phyloP scores from a whole-genome alignment of 2,797 vertebrate genomes.

The Darevskia mixta region DNA sequence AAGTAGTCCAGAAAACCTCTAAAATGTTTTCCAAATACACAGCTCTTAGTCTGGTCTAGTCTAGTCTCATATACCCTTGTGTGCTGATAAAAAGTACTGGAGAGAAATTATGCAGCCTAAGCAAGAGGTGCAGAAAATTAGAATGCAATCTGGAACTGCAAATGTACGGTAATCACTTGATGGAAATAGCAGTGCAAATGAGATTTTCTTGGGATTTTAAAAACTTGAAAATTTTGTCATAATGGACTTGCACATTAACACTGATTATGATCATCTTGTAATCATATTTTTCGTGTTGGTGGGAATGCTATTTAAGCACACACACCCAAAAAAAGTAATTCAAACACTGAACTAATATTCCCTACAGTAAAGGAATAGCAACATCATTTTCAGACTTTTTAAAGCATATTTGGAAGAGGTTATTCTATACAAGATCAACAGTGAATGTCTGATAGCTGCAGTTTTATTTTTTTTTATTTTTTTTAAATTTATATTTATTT shows the following conservation, averaged over 20 bases:
- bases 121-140: background rate
- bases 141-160: conserved; percentile 11
- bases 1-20: no score
- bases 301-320: conserved; percentile 4
- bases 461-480: no score
- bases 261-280: conserved; percentile 29
- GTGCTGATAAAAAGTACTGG: background rate
- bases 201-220: background rate
- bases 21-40: background rate
- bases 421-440: no score
- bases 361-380: background rate
- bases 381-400: conserved; percentile 5
- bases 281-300: conserved; percentile 24
- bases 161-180: conserved; percentile 6
- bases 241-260: conserved; percentile 17
- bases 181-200: conserved; percentile 2
- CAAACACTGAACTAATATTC: background rate
- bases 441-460: no score
- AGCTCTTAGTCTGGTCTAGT: background rate
- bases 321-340: background rate
- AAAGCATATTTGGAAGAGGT: background rate
- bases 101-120: background rate
- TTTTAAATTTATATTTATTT: no score
- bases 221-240: conserved; percentile 3
- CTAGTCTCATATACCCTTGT: background rate